Evolutionary conservation across 2,888 invertebrate genomes (phyloP), one percentile per base, ranked within the genome.

Genomic region (Ptilodon capucinus): DNA sequence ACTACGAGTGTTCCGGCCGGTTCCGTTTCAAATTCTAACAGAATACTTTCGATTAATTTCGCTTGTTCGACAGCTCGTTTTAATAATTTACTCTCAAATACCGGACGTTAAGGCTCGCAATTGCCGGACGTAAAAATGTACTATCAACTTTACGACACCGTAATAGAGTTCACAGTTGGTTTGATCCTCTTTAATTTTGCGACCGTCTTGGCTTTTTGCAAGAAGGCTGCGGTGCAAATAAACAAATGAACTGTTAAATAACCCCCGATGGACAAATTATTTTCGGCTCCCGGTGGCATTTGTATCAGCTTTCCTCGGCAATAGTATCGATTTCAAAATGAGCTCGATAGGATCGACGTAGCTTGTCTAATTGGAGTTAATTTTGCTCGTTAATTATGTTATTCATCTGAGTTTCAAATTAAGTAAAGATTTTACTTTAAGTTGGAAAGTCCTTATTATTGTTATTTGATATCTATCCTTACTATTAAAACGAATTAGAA

Each of bases 21-120:
- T 54, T 66, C 75, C 65, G 64, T 76, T 79, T 67, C 64, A 66
- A 82, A 81, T 82, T 79, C 78, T 69, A 74, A 76, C 70, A 65
- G 72, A 82, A 83, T 83, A 79, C 78, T 82, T 80, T 80, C 83
- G 76, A 83, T 84, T 82, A 84, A 84, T 83, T 81, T 78, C 61
- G 61, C 73, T 76, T 71, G 76, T 81, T 79, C 79, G 81, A 82
- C 79, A 77, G 77, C 74, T 74, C 74, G 77, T 77, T 82, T 84
- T 79, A 84, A 81, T 83, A 79, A 84, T 82, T 81, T 72, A 81
- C 74, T 64, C 68, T n/a, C 62, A 67, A 66, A 72, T 70, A 64
- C 64, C 71, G 60, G 60, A 68, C 60, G 67, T 62, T 53, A 42
- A 57, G n/a, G 48, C 57, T 54, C 53, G 55, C 68, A 72, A 76